Evolutionary conservation across 1,140 invertebrate species (phyloP).

Genomic region (Acyrthosiphon pisum): DNA sequence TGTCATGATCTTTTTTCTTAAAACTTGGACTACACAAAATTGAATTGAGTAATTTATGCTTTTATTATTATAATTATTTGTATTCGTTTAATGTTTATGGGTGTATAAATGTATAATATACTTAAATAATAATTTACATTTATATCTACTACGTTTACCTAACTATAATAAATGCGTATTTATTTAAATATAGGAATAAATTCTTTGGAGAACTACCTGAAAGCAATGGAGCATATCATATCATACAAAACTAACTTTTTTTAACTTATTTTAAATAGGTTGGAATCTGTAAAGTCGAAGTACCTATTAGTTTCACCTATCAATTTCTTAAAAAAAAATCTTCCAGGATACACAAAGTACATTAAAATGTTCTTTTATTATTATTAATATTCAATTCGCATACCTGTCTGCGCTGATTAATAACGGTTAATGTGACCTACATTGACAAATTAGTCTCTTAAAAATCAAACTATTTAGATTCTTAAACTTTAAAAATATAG

Average conservation of each 20-base stretch:
- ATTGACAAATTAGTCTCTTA: background rate
- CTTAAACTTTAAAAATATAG: background rate
- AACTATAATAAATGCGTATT: background rate
- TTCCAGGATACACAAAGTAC: background rate
- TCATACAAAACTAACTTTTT: background rate
- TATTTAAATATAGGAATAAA: background rate
- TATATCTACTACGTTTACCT: background rate
- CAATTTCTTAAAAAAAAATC: background rate
- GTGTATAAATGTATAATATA: background rate
- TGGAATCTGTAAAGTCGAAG: background rate
- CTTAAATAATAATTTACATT: background rate
- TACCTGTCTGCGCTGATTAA: background rate
- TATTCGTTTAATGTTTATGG: background rate
- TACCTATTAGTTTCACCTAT: background rate
- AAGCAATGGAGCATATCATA: background rate
- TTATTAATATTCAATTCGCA: background rate
- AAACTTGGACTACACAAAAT: background rate
- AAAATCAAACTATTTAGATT: background rate
- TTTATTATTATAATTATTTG: conserved; percentile 6
- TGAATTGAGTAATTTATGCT: conserved; percentile 1
- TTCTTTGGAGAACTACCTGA: background rate
- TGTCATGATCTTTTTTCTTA: background rate
- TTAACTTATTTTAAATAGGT: background rate
- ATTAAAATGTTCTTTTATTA: too few relatives aligned
- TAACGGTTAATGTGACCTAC: background rate